Evolutionary conservation across 2,888 invertebrate species (phyloP).

Genomic region (Nyleta sp.): DNA sequence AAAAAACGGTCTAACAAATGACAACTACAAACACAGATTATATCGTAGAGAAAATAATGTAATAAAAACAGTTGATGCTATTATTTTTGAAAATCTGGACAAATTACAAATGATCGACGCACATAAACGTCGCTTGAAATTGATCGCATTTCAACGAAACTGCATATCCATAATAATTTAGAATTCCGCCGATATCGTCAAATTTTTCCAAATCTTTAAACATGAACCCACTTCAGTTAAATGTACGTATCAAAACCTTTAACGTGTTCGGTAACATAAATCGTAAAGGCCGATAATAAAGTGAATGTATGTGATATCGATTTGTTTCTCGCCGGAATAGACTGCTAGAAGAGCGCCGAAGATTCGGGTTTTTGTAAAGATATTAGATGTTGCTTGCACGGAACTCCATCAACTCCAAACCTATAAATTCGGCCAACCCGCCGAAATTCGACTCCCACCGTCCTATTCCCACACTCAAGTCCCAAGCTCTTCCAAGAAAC

Average conservation of each 20-base stretch:
- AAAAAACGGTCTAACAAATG: too few relatives aligned
- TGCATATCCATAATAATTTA: conserved; percentile 1
- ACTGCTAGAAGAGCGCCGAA: conserved; percentile 64
- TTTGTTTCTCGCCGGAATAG: conserved; percentile 62
- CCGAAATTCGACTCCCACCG: conserved; percentile 73
- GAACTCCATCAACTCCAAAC: conserved; percentile 79
- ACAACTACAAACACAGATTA: too few relatives aligned
- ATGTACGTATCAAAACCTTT: conserved; percentile 22
- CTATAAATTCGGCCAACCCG: conserved; percentile 79
- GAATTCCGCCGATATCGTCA: neutral
- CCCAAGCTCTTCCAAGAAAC: conserved; percentile 22
- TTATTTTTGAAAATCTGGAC: too few relatives aligned
- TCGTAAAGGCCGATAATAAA: conserved; percentile 66
- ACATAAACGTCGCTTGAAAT: neutral
- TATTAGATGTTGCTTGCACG: conserved; percentile 79
- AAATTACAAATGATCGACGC: too few relatives aligned
- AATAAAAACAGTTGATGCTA: too few relatives aligned
- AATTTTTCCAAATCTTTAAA: conserved; percentile 19
- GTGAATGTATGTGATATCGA: conserved; percentile 67
- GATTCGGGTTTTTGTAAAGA: conserved; percentile 76
- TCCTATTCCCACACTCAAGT: conserved; percentile 49
- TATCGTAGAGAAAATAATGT: too few relatives aligned
- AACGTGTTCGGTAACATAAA: conserved; percentile 59
- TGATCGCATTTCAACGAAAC: neutral
- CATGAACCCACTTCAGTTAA: conserved; percentile 8